phyloP scores from a whole-genome alignment of 2,797 vertebrate species.

The Columba guinea region DNA sequence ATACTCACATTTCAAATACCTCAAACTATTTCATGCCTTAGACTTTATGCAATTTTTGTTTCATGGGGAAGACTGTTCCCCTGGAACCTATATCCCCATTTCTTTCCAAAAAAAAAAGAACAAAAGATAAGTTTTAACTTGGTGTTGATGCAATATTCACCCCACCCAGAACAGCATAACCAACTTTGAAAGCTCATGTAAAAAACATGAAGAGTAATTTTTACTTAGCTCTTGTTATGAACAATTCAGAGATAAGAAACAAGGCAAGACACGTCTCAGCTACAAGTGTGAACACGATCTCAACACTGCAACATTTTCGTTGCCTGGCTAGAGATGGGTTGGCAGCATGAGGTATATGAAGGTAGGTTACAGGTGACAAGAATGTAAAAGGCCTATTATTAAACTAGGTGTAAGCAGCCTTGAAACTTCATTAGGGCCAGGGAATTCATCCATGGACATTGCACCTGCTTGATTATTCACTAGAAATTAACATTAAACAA shows the following conservation, averaged over 20 bases:
- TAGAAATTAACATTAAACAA: slow-evolving; percentile 27
- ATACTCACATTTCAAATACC: background rate
- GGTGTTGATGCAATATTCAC: slow-evolving; percentile 60
- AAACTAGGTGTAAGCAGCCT: slow-evolving; percentile 41
- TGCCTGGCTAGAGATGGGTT: slow-evolving; percentile 33
- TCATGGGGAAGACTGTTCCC: background rate
- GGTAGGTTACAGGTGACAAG: slow-evolving; percentile 54
- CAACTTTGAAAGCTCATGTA: slow-evolving; percentile 66
- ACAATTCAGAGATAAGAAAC: slow-evolving; percentile 64
- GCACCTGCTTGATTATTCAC: slow-evolving; percentile 26
- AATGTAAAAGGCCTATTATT: slow-evolving; percentile 49
- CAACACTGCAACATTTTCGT: slow-evolving; percentile 41
- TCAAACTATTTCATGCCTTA: background rate
- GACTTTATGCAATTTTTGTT: background rate
- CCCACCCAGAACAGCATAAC: slow-evolving; percentile 60
- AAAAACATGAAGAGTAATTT: slow-evolving; percentile 64
- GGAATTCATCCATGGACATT: slow-evolving; percentile 24
- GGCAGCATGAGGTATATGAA: slow-evolving; percentile 39
- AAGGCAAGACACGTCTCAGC: slow-evolving; percentile 40
- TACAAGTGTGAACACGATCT: slow-evolving; percentile 47
- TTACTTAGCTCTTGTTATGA: slow-evolving; percentile 52
- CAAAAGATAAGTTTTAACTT: slow-evolving; percentile 68
- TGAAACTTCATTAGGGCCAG: slow-evolving; percentile 29
- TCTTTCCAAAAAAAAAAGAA: slow-evolving; percentile 54
- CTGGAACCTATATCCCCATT: slow-evolving; percentile 20